Evolutionary conservation across 1,140 invertebrate genomes (phyloP).

Genomic region (Musca domestica): DNA sequence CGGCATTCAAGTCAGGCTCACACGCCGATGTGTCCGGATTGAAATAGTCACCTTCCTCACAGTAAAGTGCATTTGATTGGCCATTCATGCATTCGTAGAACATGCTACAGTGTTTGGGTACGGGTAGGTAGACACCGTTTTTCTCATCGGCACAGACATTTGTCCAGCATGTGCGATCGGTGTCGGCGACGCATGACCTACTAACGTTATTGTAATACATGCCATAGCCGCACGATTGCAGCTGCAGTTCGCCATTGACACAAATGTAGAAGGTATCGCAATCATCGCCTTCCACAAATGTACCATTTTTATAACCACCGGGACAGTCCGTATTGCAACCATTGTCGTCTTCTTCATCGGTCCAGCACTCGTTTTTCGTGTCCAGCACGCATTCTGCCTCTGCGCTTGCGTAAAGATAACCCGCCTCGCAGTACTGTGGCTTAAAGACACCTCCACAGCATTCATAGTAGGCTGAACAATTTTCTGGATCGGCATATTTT

Average conservation of each 20-base stretch:
- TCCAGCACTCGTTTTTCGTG: too few species aligned
- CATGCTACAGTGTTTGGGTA: constrained; percentile 34
- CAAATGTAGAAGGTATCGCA: constrained; percentile 44
- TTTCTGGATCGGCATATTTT: too few species aligned
- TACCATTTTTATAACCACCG: constrained; percentile 32
- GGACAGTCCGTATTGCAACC: constrained; percentile 25
- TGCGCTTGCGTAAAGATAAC: too few species aligned
- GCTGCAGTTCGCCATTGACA: constrained; percentile 29
- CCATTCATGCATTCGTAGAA: constrained; percentile 36
- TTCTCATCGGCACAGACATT: constrained; percentile 32
- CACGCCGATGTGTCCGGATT: constrained; percentile 24
- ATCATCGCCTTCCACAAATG: constrained; percentile 27
- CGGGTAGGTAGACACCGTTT: constrained; percentile 32
- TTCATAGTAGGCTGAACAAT: too few species aligned
- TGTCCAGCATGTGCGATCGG: constrained; percentile 21
- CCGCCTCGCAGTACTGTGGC: too few species aligned
- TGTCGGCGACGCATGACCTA: constrained; percentile 32
- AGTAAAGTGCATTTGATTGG: constrained; percentile 27
- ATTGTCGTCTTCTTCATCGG: neutral
- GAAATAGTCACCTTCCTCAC: constrained; percentile 34
- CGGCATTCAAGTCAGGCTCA: constrained; percentile 33
- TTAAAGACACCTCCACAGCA: too few species aligned
- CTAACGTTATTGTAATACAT: constrained; percentile 29
- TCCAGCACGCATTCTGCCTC: too few species aligned
- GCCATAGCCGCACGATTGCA: constrained; percentile 37